Evolutionary conservation across 1,140 invertebrate species (phyloP).

Genomic region (Carcinoscorpius rotundicauda): DNA sequence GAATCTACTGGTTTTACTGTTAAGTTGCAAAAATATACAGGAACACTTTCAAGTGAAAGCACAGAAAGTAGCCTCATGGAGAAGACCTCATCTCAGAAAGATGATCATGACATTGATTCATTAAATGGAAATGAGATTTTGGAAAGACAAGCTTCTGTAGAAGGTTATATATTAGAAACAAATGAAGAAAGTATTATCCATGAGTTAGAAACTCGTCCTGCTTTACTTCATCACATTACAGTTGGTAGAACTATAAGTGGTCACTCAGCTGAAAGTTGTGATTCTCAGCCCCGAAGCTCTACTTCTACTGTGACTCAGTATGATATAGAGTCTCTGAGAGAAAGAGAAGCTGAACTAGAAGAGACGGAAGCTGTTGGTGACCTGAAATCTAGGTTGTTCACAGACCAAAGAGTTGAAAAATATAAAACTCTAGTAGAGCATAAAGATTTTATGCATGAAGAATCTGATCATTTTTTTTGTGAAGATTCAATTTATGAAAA

Average conservation of each 20-base stretch:
- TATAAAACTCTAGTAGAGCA: no score
- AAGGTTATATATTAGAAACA: background rate
- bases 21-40: slow-evolving; percentile 2
- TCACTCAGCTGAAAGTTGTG: slow-evolving; percentile 14
- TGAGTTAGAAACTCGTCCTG: slow-evolving; percentile 2
- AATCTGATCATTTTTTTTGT: no score
- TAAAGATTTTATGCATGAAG: no score
- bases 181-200: slow-evolving; percentile 1
- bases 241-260: slow-evolving; percentile 4
- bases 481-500: no score
- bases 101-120: background rate
- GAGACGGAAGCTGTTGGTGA: slow-evolving; percentile 12
- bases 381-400: no score
- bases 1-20: slow-evolving; percentile 17
- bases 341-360: slow-evolving; percentile 27
- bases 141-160: background rate
- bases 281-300: slow-evolving; percentile 14
- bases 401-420: no score
- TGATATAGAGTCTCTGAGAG: slow-evolving; percentile 24
- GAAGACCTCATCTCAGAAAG: slow-evolving; percentile 2
- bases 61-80: slow-evolving; percentile 9
- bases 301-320: slow-evolving; percentile 19
- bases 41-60: slow-evolving; percentile 3
- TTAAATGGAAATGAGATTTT: background rate
- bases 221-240: slow-evolving; percentile 8